phyloP scores from a whole-genome alignment of 2,113 vertebrate genomes.

The Chionis minor region DNA sequence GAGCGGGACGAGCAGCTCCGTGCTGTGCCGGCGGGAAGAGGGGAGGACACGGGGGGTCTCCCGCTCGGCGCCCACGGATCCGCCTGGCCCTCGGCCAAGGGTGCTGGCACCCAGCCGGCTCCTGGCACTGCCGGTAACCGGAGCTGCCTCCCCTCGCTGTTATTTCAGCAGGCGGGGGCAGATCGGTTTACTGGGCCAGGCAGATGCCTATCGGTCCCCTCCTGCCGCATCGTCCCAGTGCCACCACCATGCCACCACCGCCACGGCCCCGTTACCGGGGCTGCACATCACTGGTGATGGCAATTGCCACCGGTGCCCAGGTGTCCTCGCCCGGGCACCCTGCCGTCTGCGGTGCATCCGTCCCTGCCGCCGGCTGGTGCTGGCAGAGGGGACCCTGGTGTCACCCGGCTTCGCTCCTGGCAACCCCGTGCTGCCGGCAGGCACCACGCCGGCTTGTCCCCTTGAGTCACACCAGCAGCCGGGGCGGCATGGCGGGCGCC shows the following conservation, averaged over 20 bases:
- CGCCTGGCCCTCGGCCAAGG: constrained; percentile 16
- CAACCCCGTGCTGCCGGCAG: neutral
- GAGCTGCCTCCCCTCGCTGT: constrained; percentile 50
- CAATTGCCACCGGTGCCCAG: neutral
- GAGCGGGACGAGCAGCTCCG: constrained; percentile 14
- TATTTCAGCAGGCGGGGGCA: constrained; percentile 58
- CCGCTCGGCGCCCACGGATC: neutral
- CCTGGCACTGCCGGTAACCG: constrained; percentile 30
- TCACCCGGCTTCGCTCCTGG: neutral
- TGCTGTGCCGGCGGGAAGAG: neutral
- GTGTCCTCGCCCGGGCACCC: fast-evolving
- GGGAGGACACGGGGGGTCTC: neutral
- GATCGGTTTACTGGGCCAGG: constrained; percentile 40
- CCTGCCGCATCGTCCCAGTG: neutral
- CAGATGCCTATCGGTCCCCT: constrained; percentile 52
- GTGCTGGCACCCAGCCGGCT: constrained; percentile 33
- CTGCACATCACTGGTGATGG: neutral
- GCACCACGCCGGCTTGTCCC: neutral
- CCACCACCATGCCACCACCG: fast-evolving
- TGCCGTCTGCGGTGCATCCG: neutral
- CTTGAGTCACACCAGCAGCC: neutral
- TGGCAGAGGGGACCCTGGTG: neutral
- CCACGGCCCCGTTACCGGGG: neutral
- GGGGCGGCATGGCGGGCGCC: neutral
- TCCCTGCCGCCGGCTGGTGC: fast-evolving